Evolutionary conservation across 2,888 invertebrate genomes (phyloP).

Genomic region (Cantharis flavilabris): DNA sequence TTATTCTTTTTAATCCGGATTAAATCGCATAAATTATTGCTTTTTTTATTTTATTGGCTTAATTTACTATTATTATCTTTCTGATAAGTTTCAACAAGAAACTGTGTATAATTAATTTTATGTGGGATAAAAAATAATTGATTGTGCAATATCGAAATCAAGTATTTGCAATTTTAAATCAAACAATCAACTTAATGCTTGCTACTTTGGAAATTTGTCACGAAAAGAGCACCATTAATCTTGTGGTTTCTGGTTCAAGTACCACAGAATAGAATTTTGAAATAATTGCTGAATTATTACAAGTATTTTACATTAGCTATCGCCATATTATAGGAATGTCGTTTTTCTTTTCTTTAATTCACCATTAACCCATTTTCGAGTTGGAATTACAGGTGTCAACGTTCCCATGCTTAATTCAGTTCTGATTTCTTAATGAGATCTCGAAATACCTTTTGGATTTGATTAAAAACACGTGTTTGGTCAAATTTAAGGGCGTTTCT

Average conservation of each 20-base stretch:
- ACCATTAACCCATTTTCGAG: background rate
- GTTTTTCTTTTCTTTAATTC: background rate
- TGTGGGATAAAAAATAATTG: background rate
- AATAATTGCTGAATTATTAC: background rate
- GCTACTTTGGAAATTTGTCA: background rate
- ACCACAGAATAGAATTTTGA: background rate
- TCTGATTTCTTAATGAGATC: background rate
- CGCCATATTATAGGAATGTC: background rate
- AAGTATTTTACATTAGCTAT: background rate
- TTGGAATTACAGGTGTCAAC: background rate
- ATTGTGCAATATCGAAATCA: background rate
- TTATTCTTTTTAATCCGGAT: background rate
- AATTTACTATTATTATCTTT: background rate
- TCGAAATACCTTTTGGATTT: background rate
- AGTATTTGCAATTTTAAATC: background rate
- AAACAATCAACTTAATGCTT: background rate
- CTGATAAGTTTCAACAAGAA: background rate
- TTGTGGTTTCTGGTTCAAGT: background rate
- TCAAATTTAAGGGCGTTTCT: slow-evolving; percentile 34
- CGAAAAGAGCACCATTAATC: background rate
- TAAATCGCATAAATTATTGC: background rate
- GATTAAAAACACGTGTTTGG: background rate
- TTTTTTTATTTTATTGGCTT: background rate
- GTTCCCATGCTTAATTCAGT: background rate
- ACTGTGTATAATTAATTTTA: background rate